Base-by-base conservation (phyloP, 2,888 invertebrate species). In the Cephus runcator region DNA sequence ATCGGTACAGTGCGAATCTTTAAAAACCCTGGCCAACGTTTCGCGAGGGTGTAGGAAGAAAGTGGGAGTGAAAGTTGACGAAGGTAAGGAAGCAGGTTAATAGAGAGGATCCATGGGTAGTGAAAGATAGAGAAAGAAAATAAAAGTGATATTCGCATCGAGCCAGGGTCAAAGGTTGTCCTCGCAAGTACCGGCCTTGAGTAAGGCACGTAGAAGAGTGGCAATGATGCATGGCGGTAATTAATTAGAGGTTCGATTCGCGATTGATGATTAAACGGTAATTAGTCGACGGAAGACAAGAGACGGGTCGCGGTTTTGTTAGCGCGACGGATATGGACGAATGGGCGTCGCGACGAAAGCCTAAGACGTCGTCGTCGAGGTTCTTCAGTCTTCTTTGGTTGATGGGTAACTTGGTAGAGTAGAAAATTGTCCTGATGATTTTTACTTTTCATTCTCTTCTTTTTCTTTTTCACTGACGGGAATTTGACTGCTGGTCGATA, bases 341-440 rank as follows among this genome's bases (percentile, higher is more conserved):
- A 56, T 56, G 56, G 56, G 56, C 56, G 23, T 56, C 56, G 56
- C 56, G 56, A 56, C 23, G 56, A 56, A 56, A 56, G 23, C 56
- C 23, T 56, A 1, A 23, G 56, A 88, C 88, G 23, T 23, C 56
- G 56, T 56, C 56, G 88, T 90, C 88, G 87, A 89, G 90, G 89
- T 90, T 90, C 85, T 89, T 93, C 93, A 93, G 93, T 93, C 93
- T 93, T 93, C 93, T 93, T 93, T 93, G 93, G 93, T 93, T 92
- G 91, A 87, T 88, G 91, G 93, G 93, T 93, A 93, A 93, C 93
- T 91, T 87, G 91, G 90, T 90, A 86, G 87, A 86, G 82, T 56
- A 56, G 56, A 56, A 56, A 56, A 56, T 56, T 56, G 56, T 56
- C 23, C 56, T 56, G 56, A 15, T 56, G 23, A 73, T 80, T 75